Evolutionary conservation across 2,888 invertebrate species (phyloP), one percentile per base, ranked within the genome.

Genomic region (Watsonalla cultraria): DNA sequence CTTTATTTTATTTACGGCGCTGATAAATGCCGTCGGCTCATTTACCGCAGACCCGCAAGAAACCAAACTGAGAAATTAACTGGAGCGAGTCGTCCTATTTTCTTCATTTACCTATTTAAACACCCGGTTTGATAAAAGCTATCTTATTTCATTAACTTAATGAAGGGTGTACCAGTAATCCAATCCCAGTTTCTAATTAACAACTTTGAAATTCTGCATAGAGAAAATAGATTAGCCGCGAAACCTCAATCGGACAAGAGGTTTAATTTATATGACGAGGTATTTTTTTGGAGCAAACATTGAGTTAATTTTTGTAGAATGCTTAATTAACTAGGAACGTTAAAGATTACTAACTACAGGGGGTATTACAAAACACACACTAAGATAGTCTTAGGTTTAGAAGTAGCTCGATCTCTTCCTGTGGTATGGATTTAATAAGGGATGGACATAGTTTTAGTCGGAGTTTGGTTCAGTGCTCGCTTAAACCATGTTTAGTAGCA

Each of bases 111-210:
- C 68, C 61, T 61, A 76, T 80, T 78, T 74, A 68, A 63, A 67
- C 66, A 64, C 68, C 70, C 64, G 62, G 68, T 78, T 75, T 76
- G 73, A 77, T 77, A 75, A 74, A 75, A 76, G 69, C 71, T 79
- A 81, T 82, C 84, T 80, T 72, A 77, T 83, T 87, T 84, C 79
- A 87, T 87, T 86, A 86, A 68, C 61, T 66, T 83, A 85, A 88
- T 84, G 78, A 84, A 78, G 71, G 74, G 70, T 72, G 63, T 72
- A 74, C 62, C 62, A 69, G 78, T 78, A 81, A 85, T 77, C 66
- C 66, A 76, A 86, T 79, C 74, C 70, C 66, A 69, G 75, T 77
- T 78, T 74, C 72, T 80, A 82, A 86, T 82, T 77, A 82, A 74
- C 78, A 68, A 64, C 68, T 60, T 58, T 65, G 62, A 65, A 75